Conservation (phyloP, 1,140 invertebrate species). For the Hyles euphorbiae region DNA sequence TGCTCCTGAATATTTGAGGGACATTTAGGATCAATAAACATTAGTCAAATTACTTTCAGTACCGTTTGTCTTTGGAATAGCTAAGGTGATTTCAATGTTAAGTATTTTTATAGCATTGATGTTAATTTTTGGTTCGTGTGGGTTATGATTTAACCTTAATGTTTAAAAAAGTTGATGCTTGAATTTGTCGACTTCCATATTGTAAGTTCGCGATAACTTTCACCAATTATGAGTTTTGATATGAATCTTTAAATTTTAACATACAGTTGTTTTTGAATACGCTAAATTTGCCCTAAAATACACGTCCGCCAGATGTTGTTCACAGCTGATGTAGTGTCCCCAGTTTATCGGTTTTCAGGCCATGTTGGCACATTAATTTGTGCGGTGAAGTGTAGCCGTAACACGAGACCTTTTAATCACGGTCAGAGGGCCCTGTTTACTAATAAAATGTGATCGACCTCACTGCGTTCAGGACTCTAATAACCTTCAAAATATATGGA, state of each 20-base stretch:
- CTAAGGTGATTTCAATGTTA: too few relatives aligned
- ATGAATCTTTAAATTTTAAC: too few relatives aligned
- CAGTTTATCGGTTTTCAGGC: conserved; percentile 3
- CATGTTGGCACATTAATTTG: conserved; percentile 5
- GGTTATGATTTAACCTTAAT: too few relatives aligned
- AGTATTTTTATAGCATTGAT: too few relatives aligned
- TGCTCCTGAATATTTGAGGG: conserved; percentile 32
- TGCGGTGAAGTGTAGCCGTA: conserved; percentile 1
- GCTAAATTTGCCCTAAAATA: not conserved
- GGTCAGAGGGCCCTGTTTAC: conserved; percentile 8
- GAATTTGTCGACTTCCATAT: too few relatives aligned
- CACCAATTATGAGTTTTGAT: too few relatives aligned
- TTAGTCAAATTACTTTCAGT: conserved; percentile 25
- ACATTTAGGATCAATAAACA: conserved; percentile 24
- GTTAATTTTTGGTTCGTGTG: too few relatives aligned
- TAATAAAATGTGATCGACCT: conserved; percentile 3
- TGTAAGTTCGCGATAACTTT: too few relatives aligned
- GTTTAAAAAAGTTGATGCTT: too few relatives aligned
- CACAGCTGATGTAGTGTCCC: conserved; percentile 7
- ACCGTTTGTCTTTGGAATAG: not conserved
- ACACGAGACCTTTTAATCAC: conserved; percentile 7
- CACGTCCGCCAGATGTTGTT: conserved; percentile 5
- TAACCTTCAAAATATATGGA: too few relatives aligned
- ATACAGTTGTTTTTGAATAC: too few relatives aligned
- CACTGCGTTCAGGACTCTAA: not conserved